A percentile compares a stretch with the other conserved stretches of the same genome.
These are phyloP conservation scores for Hyperoodon ampullatus DNA, from an alignment of 2,113 vertebrate species.

Conservation along the genomic window DNA sequence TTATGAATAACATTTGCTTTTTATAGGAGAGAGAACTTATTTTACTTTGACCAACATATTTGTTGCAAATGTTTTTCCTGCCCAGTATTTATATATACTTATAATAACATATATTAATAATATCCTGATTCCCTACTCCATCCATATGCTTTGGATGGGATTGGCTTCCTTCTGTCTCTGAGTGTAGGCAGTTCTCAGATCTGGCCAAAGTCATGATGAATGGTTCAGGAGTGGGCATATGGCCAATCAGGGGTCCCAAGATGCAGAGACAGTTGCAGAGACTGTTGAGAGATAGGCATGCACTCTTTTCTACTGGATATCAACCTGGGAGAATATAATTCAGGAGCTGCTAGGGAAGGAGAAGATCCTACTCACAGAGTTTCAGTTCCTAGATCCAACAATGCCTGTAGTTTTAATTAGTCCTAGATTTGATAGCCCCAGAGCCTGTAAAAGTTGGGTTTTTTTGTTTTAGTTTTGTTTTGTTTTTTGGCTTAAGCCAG, in stretches of 20 bases:
- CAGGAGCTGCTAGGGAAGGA: neutral
- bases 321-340: neutral
- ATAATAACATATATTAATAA: neutral
- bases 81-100: neutral
- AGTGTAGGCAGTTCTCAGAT: neutral
- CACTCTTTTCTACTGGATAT: neutral
- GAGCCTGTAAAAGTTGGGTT: neutral
- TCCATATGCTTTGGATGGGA: neutral
- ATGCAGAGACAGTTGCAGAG: neutral
- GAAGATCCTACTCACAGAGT: neutral
- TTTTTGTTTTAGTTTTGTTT: neutral
- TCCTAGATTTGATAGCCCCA: neutral
- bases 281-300: neutral
- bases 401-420: neutral
- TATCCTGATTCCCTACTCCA: neutral
- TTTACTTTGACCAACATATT: conserved; percentile 9
- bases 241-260: neutral
- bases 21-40: conserved; percentile 1
- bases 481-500: neutral
- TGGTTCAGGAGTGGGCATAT: neutral
- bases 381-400: neutral
- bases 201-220: neutral
- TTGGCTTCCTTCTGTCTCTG: neutral
- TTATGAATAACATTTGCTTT: conserved; percentile 48
- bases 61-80: conserved; percentile 12